Conservation (phyloP, 1,140 invertebrate genomes). For the Elymnias hypermnestra region DNA sequence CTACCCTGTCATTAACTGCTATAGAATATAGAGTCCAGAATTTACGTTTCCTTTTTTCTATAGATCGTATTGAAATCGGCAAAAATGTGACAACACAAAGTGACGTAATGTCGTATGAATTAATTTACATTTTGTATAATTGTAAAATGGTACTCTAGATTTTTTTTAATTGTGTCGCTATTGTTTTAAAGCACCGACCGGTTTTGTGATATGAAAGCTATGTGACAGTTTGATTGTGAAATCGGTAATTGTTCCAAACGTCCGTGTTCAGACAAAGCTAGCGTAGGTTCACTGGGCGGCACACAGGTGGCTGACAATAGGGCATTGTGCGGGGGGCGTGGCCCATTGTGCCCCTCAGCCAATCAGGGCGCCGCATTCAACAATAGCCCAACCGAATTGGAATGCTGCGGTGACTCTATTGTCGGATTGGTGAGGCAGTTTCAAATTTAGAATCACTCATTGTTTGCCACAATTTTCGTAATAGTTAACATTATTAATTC, state of each 20-base stretch:
- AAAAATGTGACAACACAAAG: no score
- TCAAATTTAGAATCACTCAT: constrained; percentile 37
- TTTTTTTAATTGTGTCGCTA: background rate
- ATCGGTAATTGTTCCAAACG: constrained; percentile 7
- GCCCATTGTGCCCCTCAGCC: constrained; percentile 55
- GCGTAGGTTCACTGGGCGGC: constrained; percentile 35
- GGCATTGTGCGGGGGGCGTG: constrained; percentile 64
- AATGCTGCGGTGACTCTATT: constrained; percentile 56
- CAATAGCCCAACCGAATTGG: constrained; percentile 70
- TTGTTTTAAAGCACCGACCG: no score
- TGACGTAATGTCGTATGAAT: no score
- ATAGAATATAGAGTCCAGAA: no score
- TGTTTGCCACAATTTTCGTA: no score
- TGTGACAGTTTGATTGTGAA: background rate
- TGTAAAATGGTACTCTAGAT: no score
- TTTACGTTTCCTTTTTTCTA: no score
- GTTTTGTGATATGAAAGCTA: no score
- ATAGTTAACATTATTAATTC: no score
- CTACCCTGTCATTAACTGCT: no score
- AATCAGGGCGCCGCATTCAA: constrained; percentile 49
- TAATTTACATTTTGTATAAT: no score
- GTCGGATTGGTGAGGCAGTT: constrained; percentile 48
- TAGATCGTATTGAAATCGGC: no score
- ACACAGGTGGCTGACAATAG: constrained; percentile 51
- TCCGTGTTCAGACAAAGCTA: constrained; percentile 9